phyloP scores from a whole-genome alignment of 2,797 vertebrate genomes.

The Falco rusticolus region DNA sequence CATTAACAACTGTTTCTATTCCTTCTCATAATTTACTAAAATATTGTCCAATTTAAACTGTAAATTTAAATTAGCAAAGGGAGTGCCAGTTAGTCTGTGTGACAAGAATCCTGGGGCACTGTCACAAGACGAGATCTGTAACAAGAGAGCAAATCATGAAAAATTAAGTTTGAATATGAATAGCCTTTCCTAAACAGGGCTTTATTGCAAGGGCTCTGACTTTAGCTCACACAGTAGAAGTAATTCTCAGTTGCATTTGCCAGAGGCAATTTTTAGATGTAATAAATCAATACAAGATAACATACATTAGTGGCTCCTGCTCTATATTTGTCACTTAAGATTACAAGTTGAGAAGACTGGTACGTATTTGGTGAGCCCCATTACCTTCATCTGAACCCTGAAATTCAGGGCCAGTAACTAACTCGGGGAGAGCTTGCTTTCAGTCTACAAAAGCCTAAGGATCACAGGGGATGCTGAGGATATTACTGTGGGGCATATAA shows the following conservation, averaged over 20 bases:
- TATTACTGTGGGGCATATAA: background rate
- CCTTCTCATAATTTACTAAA: background rate
- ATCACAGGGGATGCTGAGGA: background rate
- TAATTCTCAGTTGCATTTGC: background rate
- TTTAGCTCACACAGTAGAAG: background rate
- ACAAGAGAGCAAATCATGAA: background rate
- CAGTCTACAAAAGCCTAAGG: background rate
- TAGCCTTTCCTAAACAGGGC: background rate
- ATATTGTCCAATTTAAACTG: background rate
- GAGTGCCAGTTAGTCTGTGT: background rate
- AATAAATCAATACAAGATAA: background rate
- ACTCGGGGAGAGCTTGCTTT: background rate
- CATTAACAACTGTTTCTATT: background rate
- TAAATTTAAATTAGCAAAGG: background rate
- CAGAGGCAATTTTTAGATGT: background rate
- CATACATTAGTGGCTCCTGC: background rate
- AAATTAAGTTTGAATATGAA: background rate
- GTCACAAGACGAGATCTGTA: background rate
- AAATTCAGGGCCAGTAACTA: background rate
- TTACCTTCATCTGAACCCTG: background rate
- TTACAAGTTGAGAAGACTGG: background rate
- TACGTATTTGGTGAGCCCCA: background rate
- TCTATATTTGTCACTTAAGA: background rate
- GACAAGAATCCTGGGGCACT: background rate
- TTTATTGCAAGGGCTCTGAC: background rate